A percentile compares a stretch with the other conserved stretches of the same genome.
Conservation (phyloP, 1,140 invertebrate genomes). For the Laodelphax striatellus region DNA sequence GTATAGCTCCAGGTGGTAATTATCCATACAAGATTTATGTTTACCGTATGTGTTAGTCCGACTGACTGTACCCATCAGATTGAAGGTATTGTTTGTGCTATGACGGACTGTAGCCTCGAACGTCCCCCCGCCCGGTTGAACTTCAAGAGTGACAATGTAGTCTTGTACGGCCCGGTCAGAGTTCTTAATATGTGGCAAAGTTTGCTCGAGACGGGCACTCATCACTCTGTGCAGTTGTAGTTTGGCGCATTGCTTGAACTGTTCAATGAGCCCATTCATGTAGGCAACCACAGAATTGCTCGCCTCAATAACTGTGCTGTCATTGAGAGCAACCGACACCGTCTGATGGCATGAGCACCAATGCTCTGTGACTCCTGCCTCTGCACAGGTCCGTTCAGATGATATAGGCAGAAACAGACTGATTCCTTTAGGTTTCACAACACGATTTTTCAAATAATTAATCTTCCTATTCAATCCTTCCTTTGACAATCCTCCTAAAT, state of each 20-base stretch:
- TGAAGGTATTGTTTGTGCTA: conserved; percentile 3
- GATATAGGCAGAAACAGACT: conserved; percentile 65
- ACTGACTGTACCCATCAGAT: conserved; percentile 51
- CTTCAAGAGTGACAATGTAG: conserved; percentile 19
- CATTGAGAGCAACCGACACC: conserved; percentile 36
- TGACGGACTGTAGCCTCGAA: conserved; percentile 37
- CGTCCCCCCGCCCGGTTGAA: conserved; percentile 19
- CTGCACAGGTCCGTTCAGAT: conserved; percentile 55
- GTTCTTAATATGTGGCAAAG: background rate
- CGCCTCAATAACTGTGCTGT: conserved; percentile 35
- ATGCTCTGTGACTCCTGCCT: conserved; percentile 61
- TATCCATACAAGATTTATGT: conserved; percentile 60
- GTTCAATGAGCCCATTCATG: conserved; percentile 47
- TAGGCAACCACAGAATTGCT: conserved; percentile 43
- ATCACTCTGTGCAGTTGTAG: conserved; percentile 15
- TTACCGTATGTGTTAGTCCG: conserved; percentile 65
- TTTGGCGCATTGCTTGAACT: conserved; percentile 41
- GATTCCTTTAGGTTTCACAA: conserved; percentile 40
- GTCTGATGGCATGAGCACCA: conserved; percentile 73
- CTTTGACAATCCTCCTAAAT: conserved; percentile 31
- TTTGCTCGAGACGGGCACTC: conserved; percentile 13
- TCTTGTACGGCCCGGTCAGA: conserved; percentile 7
- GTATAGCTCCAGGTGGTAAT: conserved; percentile 62
- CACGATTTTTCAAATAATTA: conserved; percentile 23
- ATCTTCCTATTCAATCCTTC: conserved; percentile 22